phyloP scores from a whole-genome alignment of 2,888 invertebrate species.

The Chloromyia formosa region DNA sequence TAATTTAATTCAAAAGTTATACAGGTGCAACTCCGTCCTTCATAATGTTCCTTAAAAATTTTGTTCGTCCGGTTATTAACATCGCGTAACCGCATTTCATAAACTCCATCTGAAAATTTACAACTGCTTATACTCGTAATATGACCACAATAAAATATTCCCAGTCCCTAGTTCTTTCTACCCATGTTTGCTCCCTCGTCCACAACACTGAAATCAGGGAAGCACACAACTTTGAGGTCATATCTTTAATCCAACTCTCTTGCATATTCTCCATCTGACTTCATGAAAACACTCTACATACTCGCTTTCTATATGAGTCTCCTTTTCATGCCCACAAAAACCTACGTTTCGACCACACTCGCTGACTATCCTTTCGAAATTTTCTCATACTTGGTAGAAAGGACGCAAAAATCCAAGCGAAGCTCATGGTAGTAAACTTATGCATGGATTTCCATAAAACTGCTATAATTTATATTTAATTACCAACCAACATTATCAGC shows the following conservation, averaged over 20 bases:
- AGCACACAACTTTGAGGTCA: background rate
- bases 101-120: no score
- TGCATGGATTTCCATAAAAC: constrained; percentile 40
- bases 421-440: constrained; percentile 14
- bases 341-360: background rate
- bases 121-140: no score
- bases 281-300: constrained; percentile 1
- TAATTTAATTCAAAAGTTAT: no score
- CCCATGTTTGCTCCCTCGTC: no score
- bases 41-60: no score
- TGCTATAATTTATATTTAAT: constrained; percentile 43
- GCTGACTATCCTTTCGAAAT: background rate
- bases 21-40: no score
- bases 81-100: no score
- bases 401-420: background rate
- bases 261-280: constrained; percentile 13
- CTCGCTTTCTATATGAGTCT: background rate
- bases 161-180: no score
- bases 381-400: background rate
- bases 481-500: constrained; percentile 43
- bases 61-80: no score
- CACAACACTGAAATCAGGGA: background rate
- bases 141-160: no score
- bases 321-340: background rate
- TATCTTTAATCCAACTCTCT: constrained; percentile 26